phyloP scores from a whole-genome alignment of 2,888 invertebrate genomes.

The Leptinotarsa tumamoca region DNA sequence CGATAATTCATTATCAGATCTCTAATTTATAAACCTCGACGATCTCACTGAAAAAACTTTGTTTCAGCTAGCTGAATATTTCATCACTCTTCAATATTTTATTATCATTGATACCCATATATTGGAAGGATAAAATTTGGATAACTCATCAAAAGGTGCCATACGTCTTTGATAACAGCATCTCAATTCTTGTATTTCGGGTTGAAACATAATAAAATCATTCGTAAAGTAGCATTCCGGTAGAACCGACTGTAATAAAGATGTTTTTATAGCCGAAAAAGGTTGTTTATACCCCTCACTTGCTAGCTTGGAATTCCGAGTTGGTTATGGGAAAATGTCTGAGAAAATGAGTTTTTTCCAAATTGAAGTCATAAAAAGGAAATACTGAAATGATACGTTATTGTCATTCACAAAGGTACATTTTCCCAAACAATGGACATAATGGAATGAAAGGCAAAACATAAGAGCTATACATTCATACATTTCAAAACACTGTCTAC shows the following conservation, averaged over 20 bases:
- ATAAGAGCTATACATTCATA: no score
- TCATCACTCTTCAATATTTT: no score
- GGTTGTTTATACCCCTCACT: slow-evolving; percentile 14
- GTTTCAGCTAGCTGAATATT: no score
- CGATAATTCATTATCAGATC: no score
- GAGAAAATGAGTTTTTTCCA: not conserved
- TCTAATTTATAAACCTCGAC: no score
- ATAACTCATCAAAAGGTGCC: no score
- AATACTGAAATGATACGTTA: not conserved
- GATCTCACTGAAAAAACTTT: no score
- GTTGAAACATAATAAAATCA: not conserved
- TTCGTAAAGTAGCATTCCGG: not conserved
- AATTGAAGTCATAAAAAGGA: not conserved
- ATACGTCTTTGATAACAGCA: not conserved
- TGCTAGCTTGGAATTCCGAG: slow-evolving; percentile 1
- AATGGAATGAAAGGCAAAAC: not conserved
- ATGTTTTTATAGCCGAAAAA: not conserved
- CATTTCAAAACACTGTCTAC: no score
- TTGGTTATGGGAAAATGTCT: not conserved
- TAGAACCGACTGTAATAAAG: not conserved
- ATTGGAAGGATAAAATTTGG: no score
- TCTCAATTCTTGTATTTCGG: not conserved
- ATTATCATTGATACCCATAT: no score
- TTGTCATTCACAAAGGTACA: no score
- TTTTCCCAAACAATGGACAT: not conserved